Evolutionary conservation across 2,888 invertebrate species (phyloP), one percentile per base, ranked within the genome.

Genomic region (Tinea pellionella): DNA sequence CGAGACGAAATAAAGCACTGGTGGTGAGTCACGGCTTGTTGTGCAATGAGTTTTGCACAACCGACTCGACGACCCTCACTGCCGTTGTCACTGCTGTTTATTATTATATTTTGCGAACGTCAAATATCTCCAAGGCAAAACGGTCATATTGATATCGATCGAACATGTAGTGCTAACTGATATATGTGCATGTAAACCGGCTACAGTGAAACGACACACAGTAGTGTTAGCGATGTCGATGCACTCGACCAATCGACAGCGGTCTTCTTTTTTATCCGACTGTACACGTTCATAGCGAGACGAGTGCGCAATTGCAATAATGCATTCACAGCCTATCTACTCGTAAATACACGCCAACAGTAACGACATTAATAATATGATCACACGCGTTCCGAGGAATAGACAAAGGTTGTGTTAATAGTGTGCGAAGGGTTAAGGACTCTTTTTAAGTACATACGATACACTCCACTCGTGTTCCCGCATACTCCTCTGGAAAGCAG

Each of bases 391-490:
- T 4, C 53, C 18, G 24, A 12, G 24, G 24, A 24, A 47, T 13
- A n/a, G 9, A 16, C 53, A 9, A 53, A 18, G 53, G 24, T 24
- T 16, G 4, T 18, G 53, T 53, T 53, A 53, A 18, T 53, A 24
- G 18, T 19, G 53, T 18, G 53, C 53, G 53, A 24, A 18, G 19
- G 24, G 53, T 53, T 53, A 53, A 47, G 47, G 47, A 47, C 47
- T 15, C 8, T 2, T 16, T 13, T 47, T 47, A 63, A 67, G 76
- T 87, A 88, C 88, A 80, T 88, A 88, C 88, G 88, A 88, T 74
- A 88, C 85, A 76, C 88, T 88, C 88, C 88, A 88, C 75, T 88
- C 88, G 80, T 88, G 88, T 65, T 88, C 88, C 63, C 84, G 85
- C 84, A 88, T 87, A 68, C 81, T 88, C 79, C 86, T 87, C 80